phyloP scores from a whole-genome alignment of 2,888 invertebrate genomes.

The Caenorhabditis sinica region DNA sequence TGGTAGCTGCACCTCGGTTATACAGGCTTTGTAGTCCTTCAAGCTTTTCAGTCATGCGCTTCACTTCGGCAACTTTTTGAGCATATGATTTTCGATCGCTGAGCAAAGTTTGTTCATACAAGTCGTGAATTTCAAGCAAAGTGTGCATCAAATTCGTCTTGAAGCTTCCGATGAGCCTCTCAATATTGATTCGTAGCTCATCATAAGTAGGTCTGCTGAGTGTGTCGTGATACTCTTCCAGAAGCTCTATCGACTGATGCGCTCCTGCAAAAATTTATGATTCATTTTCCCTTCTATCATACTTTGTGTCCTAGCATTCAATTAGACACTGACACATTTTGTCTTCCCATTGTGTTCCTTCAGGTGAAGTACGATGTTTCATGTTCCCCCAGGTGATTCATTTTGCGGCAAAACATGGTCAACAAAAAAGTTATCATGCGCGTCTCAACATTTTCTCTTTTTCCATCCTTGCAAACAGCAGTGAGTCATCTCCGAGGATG shows the following conservation, averaged over 20 bases:
- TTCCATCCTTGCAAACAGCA: constrained; percentile 56
- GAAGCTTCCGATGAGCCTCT: constrained; percentile 97
- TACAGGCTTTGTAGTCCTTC: constrained; percentile 77
- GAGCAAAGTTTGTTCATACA: constrained; percentile 96
- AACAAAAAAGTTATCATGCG: constrained; percentile 64
- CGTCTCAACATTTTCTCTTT: constrained; percentile 34
- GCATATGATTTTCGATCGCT: constrained; percentile 96
- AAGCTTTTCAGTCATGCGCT: constrained; percentile 93
- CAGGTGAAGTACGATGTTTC: not conserved
- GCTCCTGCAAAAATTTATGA: constrained; percentile 87
- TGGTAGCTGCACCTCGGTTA: constrained; percentile 38
- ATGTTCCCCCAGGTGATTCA: constrained; percentile 35
- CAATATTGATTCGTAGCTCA: constrained; percentile 95
- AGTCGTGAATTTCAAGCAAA: constrained; percentile 98
- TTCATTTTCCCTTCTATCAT: not conserved
- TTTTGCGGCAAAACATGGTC: constrained; percentile 61
- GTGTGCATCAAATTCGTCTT: constrained; percentile 98
- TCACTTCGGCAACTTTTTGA: constrained; percentile 90
- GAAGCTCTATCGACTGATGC: constrained; percentile 96
- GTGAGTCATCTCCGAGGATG: constrained; percentile 55
- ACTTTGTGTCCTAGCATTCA: not conserved
- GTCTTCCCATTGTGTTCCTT: too few species aligned
- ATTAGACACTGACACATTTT: not conserved
- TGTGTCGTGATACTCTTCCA: constrained; percentile 98
- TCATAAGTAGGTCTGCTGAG: constrained; percentile 94